Conservation (phyloP, 2,888 invertebrate species). For the Muscina levida region DNA sequence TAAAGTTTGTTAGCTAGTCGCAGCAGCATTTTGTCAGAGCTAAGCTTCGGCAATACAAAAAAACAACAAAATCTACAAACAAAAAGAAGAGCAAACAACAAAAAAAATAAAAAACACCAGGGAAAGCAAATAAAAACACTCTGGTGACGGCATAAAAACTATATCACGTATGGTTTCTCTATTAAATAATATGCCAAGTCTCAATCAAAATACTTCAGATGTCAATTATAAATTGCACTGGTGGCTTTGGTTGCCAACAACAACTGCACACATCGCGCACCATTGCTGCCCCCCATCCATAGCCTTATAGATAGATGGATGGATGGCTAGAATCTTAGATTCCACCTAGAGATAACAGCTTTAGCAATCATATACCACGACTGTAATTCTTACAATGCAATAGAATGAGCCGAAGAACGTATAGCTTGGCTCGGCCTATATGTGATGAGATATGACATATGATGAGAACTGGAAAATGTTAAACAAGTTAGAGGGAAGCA, state of each 20-base stretch:
- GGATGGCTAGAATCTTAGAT: not conserved
- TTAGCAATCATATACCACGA: slow-evolving; percentile 35
- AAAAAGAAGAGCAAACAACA: not conserved
- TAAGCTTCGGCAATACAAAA: not conserved
- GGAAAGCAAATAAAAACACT: not conserved
- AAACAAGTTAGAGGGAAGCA: slow-evolving; percentile 57
- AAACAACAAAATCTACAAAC: not conserved
- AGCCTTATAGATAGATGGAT: not conserved
- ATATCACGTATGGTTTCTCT: slow-evolving; percentile 65
- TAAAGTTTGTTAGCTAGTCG: not conserved
- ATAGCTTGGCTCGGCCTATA: slow-evolving; percentile 12
- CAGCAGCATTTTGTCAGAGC: not conserved
- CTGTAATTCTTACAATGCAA: not conserved
- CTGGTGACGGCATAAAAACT: slow-evolving; percentile 46
- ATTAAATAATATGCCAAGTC: slow-evolving; percentile 67
- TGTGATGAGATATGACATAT: slow-evolving; percentile 64
- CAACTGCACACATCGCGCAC: slow-evolving; percentile 62
- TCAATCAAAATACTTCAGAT: slow-evolving; percentile 67
- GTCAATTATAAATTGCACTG: slow-evolving; percentile 66
- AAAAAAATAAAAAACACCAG: not conserved
- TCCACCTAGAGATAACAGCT: slow-evolving; percentile 15
- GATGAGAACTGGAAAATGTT: slow-evolving; percentile 66
- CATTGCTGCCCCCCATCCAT: slow-evolving; percentile 27
- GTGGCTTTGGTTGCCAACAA: slow-evolving; percentile 60
- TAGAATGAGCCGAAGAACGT: not conserved